A percentile compares a stretch with the other conserved stretches of the same genome.
These are phyloP conservation scores for Kradibia gibbosae DNA, from an alignment of 1,140 invertebrate genomes.

Conservation along the genomic window DNA sequence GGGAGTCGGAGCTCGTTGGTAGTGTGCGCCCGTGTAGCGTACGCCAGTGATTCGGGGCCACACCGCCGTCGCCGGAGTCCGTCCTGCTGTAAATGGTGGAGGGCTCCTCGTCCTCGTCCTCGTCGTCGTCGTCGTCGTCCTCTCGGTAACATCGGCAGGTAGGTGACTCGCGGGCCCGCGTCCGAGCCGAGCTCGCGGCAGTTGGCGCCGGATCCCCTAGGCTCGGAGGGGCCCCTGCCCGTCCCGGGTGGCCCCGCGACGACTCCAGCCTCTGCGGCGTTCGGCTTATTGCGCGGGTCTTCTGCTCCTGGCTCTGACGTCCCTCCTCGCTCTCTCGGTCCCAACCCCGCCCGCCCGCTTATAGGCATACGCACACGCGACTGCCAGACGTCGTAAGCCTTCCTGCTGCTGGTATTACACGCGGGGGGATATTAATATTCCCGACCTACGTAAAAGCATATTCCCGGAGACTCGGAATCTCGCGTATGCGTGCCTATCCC, in stretches of 20 bases:
- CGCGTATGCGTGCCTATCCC: no score
- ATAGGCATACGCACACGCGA: neutral
- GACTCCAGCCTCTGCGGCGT: neutral
- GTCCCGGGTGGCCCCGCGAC: no score
- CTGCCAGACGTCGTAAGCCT: no score
- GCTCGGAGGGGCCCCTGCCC: no score
- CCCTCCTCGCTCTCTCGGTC: neutral
- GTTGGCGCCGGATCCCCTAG: no score
- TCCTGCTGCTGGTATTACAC: no score
- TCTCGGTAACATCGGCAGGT: slow-evolving; percentile 68
- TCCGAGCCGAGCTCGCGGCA: neutral
- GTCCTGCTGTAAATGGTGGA: slow-evolving; percentile 68
- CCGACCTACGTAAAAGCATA: no score
- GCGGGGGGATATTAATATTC: no score
- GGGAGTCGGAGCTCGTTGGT: no score
- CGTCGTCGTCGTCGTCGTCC: slow-evolving; percentile 63
- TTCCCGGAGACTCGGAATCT: no score
- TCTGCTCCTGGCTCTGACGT: neutral
- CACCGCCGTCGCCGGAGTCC: slow-evolving; percentile 30
- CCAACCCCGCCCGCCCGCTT: neutral
- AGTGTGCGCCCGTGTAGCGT: neutral
- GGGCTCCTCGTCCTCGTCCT: slow-evolving; percentile 64
- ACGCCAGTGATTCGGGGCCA: neutral
- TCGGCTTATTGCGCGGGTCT: slow-evolving; percentile 28
- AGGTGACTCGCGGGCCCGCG: slow-evolving; percentile 49